Base-by-base conservation (phyloP, 2,888 invertebrate genomes). In the Neoascia interrupta region DNA sequence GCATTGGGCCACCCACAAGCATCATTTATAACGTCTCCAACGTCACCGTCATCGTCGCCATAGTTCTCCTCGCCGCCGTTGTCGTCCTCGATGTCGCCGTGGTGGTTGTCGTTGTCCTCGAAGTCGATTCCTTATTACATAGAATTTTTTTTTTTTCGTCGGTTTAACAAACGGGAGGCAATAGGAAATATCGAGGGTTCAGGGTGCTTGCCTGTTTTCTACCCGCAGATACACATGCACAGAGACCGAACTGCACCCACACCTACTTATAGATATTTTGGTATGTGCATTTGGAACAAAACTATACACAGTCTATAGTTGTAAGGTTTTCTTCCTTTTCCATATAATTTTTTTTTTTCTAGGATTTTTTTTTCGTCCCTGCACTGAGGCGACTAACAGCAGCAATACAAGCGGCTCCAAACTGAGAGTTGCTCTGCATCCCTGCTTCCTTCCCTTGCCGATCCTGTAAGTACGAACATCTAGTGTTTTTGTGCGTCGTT, bases 231-330 rank as follows among this genome's bases (percentile, higher is more conserved):
- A 34, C 21, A 26, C 60, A 61, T 31, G 8, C 31, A 28, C 21
- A 34, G n/a, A n/a, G n/a, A n/a, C 58, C 37, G 26, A 45, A 39
- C 21, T 61, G 37, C 66, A 63, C 58, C 43, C 73, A 66, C 66
- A 74, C 45, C 53, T 51, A 43, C 74, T 68, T 61, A 36, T 47
- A 54, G 34, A 68, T 54, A 56, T 74, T 68, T 74, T 61, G 61
- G 56, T 72, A 60, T 66, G 66, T 74, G 60, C 68, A 74, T 61
- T 68, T 34, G 54, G 60, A 61, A 61, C 74, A 49, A 60, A 73
- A 73, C 73, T 60, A 45, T 37, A 28, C 43, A 26, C 51, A 19
- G 39, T 66, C 60, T 54, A 54, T 41, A 56, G 56, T 47, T 54
- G 68, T 53, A 43, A 21, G 37, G 45, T 13, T 28, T n/a, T n/a